Conservation (phyloP, 2,113 vertebrate genomes). For the Lutjanus erythropterus region DNA sequence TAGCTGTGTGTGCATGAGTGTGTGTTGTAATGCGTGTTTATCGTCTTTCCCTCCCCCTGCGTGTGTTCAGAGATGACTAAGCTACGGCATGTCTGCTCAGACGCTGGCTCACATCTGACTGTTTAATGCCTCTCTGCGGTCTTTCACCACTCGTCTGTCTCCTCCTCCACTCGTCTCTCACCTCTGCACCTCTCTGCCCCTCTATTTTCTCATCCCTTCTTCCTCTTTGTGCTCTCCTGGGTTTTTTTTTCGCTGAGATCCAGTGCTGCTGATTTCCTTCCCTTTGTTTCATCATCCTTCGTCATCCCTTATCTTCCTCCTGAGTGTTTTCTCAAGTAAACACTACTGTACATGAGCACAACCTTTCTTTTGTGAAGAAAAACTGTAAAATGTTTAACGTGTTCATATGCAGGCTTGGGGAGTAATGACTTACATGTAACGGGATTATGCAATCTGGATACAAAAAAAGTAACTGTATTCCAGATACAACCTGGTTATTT, state of each 20-base stretch:
- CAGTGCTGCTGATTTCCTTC: conserved; percentile 8
- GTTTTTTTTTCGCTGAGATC: neutral
- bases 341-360: neutral
- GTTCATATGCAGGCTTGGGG: too few species aligned
- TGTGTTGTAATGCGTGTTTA: neutral
- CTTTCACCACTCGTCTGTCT: neutral
- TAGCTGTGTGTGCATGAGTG: conserved; percentile 2
- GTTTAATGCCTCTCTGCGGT: conserved; percentile 9
- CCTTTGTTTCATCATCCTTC: conserved; percentile 16
- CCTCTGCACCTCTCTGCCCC: neutral
- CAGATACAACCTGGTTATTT: too few species aligned
- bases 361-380: neutral
- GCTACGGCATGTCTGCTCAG: conserved; percentile 4
- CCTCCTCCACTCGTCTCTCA: conserved; percentile 7
- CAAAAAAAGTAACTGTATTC: too few species aligned
- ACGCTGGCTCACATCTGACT: conserved; percentile 26
- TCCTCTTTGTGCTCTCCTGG: neutral
- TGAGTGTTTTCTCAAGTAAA: conserved; percentile 2
- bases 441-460: too few species aligned
- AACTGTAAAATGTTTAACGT: neutral
- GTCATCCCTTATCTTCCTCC: neutral
- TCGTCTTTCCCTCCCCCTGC: neutral
- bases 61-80: conserved; percentile 45
- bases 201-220: neutral
- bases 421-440: too few species aligned